phyloP scores from a whole-genome alignment of 2,113 vertebrate species.

The Clarias gariepinus region DNA sequence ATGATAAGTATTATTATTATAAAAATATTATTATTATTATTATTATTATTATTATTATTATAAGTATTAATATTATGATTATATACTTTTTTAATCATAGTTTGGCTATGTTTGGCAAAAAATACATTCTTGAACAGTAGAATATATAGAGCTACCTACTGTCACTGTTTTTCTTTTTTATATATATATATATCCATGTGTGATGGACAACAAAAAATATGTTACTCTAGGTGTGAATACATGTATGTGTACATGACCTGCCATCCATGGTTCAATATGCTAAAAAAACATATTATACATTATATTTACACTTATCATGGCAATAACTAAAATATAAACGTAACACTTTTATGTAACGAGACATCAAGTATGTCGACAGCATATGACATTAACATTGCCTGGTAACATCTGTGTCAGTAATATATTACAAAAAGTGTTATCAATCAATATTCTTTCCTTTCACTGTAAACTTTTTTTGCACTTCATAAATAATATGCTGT shows the following conservation, averaged over 20 bases:
- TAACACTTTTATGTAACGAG: background rate
- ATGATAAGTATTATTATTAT: too few species aligned
- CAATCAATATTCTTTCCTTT: background rate
- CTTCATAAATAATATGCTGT: background rate
- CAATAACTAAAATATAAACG: background rate
- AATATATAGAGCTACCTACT: background rate
- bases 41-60: too few species aligned
- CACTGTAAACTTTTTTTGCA: background rate
- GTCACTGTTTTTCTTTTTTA: too few species aligned
- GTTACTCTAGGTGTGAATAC: too few species aligned
- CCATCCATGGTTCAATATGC: background rate
- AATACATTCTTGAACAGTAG: too few species aligned
- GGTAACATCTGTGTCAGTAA: background rate
- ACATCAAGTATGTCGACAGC: background rate
- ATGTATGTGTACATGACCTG: background rate
- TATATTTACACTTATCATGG: background rate
- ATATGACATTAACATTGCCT: background rate
- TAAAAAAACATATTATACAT: too few species aligned
- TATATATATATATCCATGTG: too few species aligned
- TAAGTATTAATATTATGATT: too few species aligned
- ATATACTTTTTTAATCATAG: too few species aligned
- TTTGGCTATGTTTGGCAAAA: background rate
- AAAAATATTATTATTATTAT: too few species aligned
- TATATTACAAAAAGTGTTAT: background rate
- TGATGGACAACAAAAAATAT: too few species aligned